phyloP scores from a whole-genome alignment of 2,113 vertebrate species.

The Caranx melampygus region DNA sequence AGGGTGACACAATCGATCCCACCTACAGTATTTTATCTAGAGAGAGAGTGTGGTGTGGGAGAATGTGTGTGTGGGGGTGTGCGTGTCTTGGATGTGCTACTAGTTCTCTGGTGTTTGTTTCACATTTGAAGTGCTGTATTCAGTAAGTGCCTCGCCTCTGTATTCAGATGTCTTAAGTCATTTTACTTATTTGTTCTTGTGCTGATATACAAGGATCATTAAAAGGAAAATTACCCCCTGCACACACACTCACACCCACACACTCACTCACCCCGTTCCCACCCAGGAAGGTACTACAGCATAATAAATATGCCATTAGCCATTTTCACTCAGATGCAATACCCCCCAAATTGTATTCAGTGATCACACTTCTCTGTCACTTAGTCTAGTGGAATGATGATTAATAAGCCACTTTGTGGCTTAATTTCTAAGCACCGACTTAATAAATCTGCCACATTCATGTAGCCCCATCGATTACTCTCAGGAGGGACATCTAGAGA shows the following conservation, averaged over 20 bases:
- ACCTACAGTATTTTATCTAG: not conserved
- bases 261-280: not conserved
- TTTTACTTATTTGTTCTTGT: conserved; percentile 2
- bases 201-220: conserved; percentile 18
- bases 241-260: not conserved
- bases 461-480: conserved; percentile 62
- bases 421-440: conserved; percentile 75
- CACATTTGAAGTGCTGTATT: conserved; percentile 21
- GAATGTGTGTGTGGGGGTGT: not conserved
- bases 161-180: not conserved
- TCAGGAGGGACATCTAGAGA: conserved; percentile 61
- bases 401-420: conserved; percentile 75
- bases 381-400: conserved; percentile 71
- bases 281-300: conserved; percentile 46
- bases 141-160: not conserved
- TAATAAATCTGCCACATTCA: conserved; percentile 74
- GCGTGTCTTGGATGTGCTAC: not conserved
- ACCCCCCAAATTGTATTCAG: conserved; percentile 49
- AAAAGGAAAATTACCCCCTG: not conserved
- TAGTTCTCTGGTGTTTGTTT: conserved; percentile 13
- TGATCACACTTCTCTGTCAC: conserved; percentile 71
- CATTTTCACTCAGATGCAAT: conserved; percentile 63
- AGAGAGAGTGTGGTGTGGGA: not conserved
- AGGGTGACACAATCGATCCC: conserved; percentile 1
- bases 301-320: conserved; percentile 64